Conservation (phyloP, 2,797 vertebrate genomes). For the Novumbra hubbsi region DNA sequence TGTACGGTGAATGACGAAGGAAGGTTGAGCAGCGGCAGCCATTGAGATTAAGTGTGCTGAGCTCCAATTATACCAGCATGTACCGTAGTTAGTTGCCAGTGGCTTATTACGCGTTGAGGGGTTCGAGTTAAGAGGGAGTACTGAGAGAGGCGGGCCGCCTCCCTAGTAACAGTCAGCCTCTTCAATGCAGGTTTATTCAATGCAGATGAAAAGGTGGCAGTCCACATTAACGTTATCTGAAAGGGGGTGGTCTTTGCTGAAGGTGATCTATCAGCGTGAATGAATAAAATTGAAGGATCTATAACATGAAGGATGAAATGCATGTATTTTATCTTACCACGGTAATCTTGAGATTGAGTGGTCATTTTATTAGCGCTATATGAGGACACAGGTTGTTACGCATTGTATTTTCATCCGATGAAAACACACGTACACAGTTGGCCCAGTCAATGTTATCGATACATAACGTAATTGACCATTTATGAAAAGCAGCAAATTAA, state of each 20-base stretch:
- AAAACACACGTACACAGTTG: not conserved
- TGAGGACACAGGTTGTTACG: not conserved
- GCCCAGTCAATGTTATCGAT: not conserved
- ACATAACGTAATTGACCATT: too few species aligned
- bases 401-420: conserved; percentile 2
- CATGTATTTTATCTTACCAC: not conserved
- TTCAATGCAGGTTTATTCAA: not conserved
- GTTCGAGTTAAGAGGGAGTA: too few species aligned
- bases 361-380: not conserved
- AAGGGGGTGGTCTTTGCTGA: not conserved
- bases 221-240: not conserved
- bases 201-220: not conserved
- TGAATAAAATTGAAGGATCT: not conserved
- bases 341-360: too few species aligned
- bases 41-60: not conserved
- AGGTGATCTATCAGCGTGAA: not conserved
- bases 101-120: not conserved
- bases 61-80: not conserved
- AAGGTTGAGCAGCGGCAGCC: not conserved
- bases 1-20: conserved; percentile 26
- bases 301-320: not conserved
- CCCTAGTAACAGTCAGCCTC: not conserved
- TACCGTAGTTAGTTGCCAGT: not conserved
- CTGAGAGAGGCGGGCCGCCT: too few species aligned
- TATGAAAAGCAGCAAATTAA: not conserved